Conservation (phyloP, 2,888 invertebrate genomes). For the Phaedon cochleariae region DNA sequence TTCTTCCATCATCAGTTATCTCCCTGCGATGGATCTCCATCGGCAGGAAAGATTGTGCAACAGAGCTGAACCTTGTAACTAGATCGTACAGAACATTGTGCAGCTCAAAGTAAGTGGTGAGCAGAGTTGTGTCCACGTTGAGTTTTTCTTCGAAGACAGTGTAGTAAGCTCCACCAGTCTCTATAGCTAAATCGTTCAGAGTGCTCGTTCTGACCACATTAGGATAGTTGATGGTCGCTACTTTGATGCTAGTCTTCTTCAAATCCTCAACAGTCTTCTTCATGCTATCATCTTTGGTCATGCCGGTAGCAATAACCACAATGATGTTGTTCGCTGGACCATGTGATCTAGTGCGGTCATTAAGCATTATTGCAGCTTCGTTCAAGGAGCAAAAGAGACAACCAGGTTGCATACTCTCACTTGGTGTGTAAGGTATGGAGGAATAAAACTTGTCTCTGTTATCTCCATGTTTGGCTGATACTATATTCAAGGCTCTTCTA, state of each 20-base stretch:
- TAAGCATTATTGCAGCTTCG: conserved; percentile 63
- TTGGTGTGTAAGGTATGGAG: conserved; percentile 64
- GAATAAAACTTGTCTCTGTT: conserved; percentile 53
- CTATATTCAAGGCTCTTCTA: conserved; percentile 56
- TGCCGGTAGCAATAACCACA: conserved; percentile 67
- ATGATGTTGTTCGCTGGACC: conserved; percentile 67
- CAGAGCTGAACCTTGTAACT: conserved; percentile 62
- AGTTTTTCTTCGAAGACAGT: conserved; percentile 65
- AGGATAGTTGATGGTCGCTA: conserved; percentile 68
- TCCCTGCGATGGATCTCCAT: conserved; percentile 66
- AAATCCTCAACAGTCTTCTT: conserved; percentile 61
- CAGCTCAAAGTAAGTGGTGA: conserved; percentile 66
- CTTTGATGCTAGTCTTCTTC: conserved; percentile 61
- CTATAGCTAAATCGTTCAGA: conserved; percentile 62
- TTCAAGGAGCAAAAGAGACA: conserved; percentile 64
- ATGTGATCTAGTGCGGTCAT: conserved; percentile 57
- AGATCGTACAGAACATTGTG: conserved; percentile 64
- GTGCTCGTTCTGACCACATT: conserved; percentile 60
- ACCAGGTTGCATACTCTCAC: conserved; percentile 63
- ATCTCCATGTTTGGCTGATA: conserved; percentile 52
- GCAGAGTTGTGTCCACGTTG: conserved; percentile 64
- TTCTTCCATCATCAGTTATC: conserved; percentile 63
- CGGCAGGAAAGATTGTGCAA: conserved; percentile 61
- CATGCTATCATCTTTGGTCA: conserved; percentile 60
- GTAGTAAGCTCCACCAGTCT: conserved; percentile 62